phyloP scores from a whole-genome alignment of 2,888 invertebrate genomes.

The Pemphredon lugubris region DNA sequence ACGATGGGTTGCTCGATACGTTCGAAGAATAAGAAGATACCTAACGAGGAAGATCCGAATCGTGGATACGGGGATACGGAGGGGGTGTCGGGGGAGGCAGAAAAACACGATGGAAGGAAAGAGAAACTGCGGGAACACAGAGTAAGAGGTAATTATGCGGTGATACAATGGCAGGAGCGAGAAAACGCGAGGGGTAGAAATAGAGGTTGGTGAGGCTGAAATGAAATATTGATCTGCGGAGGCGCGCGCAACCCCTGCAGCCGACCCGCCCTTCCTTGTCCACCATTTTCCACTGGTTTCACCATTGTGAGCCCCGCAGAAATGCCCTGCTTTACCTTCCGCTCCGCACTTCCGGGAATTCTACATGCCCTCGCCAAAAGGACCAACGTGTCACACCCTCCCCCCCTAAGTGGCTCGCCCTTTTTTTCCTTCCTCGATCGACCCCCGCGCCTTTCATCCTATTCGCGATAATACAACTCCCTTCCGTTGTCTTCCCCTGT shows the following conservation, averaged over 20 bases:
- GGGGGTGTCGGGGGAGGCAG: background rate
- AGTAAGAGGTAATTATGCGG: slow-evolving; percentile 44
- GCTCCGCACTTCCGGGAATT: too few species aligned
- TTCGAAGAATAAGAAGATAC: background rate
- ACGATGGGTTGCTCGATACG: background rate
- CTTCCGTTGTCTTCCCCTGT: too few species aligned
- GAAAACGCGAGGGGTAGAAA: slow-evolving; percentile 44
- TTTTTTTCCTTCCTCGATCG: slow-evolving; percentile 11
- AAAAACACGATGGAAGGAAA: background rate
- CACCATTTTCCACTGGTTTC: slow-evolving; percentile 68
- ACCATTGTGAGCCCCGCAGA: too few species aligned
- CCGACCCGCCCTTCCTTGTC: slow-evolving; percentile 67
- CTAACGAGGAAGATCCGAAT: background rate
- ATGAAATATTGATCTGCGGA: slow-evolving; percentile 80
- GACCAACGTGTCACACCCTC: too few species aligned
- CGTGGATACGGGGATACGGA: background rate
- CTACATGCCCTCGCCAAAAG: background rate
- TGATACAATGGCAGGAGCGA: slow-evolving; percentile 49
- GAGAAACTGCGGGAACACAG: slow-evolving; percentile 23
- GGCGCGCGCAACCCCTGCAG: slow-evolving; percentile 80
- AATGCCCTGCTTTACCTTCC: too few species aligned
- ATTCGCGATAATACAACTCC: too few species aligned
- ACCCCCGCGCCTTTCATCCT: too few species aligned
- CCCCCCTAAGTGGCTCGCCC: too few species aligned
- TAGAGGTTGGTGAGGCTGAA: slow-evolving; percentile 74